phyloP scores from a whole-genome alignment of 64 coral and sea anemone species.

The Cladopsammia gracilis region DNA sequence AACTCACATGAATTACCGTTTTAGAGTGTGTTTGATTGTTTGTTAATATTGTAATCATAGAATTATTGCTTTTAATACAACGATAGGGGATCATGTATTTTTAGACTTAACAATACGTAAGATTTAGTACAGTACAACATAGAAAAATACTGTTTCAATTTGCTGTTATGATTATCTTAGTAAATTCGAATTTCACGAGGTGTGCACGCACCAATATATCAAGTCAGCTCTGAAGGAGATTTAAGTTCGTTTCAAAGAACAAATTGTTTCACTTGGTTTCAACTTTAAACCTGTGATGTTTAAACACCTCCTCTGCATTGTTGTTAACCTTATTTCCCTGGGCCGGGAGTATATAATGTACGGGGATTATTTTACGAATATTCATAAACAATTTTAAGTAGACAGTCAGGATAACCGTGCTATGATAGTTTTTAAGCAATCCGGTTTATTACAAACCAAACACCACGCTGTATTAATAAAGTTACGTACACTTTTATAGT shows the following conservation, averaged over 20 bases:
- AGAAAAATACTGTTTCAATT: not conserved
- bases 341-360: not conserved
- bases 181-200: not conserved
- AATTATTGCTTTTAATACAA: not conserved
- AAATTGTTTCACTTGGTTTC: not conserved
- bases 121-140: not conserved
- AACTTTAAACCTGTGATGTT: not conserved
- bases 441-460: not conserved
- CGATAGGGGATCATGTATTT: slow-evolving; percentile 13
- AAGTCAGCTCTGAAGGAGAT: not conserved
- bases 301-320: too few species aligned
- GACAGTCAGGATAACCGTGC: not conserved
- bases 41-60: not conserved
- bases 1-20: not conserved
- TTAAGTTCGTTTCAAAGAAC: not conserved
- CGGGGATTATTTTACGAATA: not conserved
- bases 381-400: not conserved
- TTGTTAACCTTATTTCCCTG: not conserved
- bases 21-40: slow-evolving; percentile 23
- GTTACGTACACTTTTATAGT: slow-evolving; percentile 46
- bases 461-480: slow-evolving; percentile 45
- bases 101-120: slow-evolving; percentile 15
- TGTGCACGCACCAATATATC: not conserved
- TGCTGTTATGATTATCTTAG: not conserved
- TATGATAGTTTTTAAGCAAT: slow-evolving; percentile 1